Evolutionary conservation across 2,797 vertebrate genomes (phyloP).

Genomic region (Dallia pectoralis): DNA sequence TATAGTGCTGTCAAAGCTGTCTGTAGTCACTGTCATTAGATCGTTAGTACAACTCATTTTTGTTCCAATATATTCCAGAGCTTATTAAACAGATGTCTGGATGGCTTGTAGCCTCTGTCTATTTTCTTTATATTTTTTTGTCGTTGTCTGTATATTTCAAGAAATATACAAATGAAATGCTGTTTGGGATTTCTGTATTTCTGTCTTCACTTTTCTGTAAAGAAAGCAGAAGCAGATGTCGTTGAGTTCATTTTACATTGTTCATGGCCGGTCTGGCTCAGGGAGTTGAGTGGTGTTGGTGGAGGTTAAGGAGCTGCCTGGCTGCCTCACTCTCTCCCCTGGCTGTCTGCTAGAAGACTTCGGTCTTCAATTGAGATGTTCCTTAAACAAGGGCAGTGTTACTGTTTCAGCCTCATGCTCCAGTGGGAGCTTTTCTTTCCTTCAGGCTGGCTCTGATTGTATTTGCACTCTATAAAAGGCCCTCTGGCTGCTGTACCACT

Average conservation of each 20-base stretch:
- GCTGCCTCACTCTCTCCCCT: conserved; percentile 16
- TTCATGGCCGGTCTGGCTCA: conserved; percentile 46
- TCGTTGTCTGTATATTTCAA: background rate
- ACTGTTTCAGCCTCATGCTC: conserved; percentile 67
- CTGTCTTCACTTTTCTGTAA: conserved; percentile 52
- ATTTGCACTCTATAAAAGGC: conserved; percentile 61
- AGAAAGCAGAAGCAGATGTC: conserved; percentile 67
- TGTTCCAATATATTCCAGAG: background rate
- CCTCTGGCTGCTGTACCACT: conserved; percentile 59
- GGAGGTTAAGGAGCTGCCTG: background rate
- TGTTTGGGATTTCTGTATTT: conserved; percentile 42
- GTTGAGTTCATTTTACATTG: conserved; percentile 62
- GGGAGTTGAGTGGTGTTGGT: conserved; percentile 19
- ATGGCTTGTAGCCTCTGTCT: background rate
- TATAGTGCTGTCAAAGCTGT: conserved; percentile 41
- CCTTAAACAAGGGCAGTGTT: conserved; percentile 65
- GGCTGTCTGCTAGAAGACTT: conserved; percentile 67
- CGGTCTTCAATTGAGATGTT: conserved; percentile 60
- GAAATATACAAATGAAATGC: conserved; percentile 61
- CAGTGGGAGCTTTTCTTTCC: conserved; percentile 57
- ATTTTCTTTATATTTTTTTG: too few species aligned
- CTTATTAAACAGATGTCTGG: background rate
- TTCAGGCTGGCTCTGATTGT: conserved; percentile 60
- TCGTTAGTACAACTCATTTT: background rate
- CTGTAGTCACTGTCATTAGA: conserved; percentile 51